Conservation (phyloP, 2,113 vertebrate species). For the Cranoglanis bouderius region DNA sequence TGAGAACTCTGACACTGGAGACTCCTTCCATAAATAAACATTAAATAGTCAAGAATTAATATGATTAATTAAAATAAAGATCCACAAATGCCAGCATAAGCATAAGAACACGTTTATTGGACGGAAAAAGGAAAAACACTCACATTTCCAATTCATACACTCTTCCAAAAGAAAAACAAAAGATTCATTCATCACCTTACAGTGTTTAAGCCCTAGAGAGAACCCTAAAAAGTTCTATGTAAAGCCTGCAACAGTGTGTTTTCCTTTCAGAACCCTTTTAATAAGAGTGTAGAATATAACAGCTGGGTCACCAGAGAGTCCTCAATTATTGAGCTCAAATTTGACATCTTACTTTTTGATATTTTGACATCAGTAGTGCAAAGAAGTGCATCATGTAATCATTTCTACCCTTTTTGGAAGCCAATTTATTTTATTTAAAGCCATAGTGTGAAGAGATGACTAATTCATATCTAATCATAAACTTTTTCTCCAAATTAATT, state of each 20-base stretch:
- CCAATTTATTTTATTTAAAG: neutral
- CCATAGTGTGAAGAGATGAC: neutral
- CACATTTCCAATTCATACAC: neutral
- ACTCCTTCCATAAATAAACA: neutral
- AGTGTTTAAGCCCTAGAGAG: neutral
- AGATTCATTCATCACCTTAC: too few species aligned
- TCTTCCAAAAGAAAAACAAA: neutral
- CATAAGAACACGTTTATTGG: neutral
- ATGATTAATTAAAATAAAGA: neutral
- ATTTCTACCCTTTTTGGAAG: neutral
- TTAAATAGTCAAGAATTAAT: neutral
- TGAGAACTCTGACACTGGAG: neutral
- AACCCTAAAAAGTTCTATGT: neutral
- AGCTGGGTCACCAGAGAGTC: neutral
- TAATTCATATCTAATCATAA: neutral
- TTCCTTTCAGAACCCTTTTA: neutral
- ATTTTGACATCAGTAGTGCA: neutral
- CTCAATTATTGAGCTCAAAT: neutral
- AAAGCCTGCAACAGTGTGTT: neutral
- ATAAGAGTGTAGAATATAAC: neutral
- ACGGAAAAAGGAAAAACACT: neutral
- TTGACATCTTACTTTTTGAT: neutral
- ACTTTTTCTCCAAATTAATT: neutral
- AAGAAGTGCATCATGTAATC: neutral
- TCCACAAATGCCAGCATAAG: neutral